Evolutionary conservation across 2,797 vertebrate genomes (phyloP).

Genomic region (Rhinoraja longicauda): DNA sequence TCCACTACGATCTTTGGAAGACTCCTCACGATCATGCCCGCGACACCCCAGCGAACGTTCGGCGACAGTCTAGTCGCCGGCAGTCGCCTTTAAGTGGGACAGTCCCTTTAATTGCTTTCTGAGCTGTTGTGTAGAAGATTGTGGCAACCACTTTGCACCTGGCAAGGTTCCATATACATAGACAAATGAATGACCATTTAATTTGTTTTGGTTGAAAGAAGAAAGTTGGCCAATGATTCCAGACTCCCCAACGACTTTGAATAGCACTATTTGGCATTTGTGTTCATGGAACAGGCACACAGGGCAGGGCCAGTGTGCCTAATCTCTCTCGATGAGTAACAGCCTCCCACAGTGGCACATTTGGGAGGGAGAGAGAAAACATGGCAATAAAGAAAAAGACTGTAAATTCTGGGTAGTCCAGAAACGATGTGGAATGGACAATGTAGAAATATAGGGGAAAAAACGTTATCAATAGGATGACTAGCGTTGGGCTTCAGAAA

Average conservation of each 20-base stretch:
- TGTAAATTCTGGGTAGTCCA: background rate
- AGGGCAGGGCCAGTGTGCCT: background rate
- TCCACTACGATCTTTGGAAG: too few species aligned
- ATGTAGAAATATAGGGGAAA: too few species aligned
- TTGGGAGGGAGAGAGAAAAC: background rate
- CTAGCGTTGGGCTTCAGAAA: background rate
- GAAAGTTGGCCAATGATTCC: background rate
- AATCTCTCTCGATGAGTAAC: too few species aligned
- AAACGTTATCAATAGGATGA: too few species aligned
- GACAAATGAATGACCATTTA: background rate
- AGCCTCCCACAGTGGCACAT: background rate
- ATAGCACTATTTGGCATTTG: background rate
- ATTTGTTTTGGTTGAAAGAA: constrained; percentile 19
- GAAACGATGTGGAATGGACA: background rate
- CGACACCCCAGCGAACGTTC: too few species aligned
- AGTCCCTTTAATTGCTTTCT: constrained; percentile 17
- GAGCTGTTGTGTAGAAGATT: background rate
- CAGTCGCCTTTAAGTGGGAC: too few species aligned
- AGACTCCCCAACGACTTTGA: background rate
- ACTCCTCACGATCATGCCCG: too few species aligned
- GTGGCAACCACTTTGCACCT: background rate
- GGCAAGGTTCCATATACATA: background rate
- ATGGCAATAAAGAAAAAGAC: background rate
- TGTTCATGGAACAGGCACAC: background rate
- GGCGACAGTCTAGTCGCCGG: too few species aligned